Evolutionary conservation across 2,113 vertebrate genomes (phyloP).

Genomic region (Nothoprocta pentlandii): DNA sequence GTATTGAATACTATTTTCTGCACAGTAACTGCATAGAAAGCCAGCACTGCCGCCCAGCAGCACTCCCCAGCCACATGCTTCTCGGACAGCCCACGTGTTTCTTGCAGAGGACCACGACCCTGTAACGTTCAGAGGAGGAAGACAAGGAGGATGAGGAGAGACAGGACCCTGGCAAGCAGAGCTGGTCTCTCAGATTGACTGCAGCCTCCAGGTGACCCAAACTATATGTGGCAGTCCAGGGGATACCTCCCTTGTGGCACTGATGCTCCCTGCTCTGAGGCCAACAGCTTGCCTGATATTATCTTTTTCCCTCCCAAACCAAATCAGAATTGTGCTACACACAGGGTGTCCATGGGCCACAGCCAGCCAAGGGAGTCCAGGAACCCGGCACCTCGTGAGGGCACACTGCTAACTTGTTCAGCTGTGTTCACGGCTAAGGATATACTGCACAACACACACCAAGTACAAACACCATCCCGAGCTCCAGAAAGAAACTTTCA

Average conservation of each 20-base stretch:
- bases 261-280: background rate
- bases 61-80: background rate
- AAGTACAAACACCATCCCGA: background rate
- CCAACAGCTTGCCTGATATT: rapidly evolving
- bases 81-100: background rate
- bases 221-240: rapidly evolving
- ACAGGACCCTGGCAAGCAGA: background rate
- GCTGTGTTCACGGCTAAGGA: background rate
- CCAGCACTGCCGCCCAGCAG: background rate
- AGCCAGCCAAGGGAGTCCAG: background rate
- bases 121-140: background rate
- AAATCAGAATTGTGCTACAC: no score
- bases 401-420: background rate
- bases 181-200: background rate
- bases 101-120: background rate
- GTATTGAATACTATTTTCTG: constrained; percentile 18
- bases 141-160: background rate
- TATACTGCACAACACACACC: background rate
- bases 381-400: background rate
- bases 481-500: background rate
- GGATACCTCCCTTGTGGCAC: background rate
- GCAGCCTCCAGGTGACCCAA: no score
- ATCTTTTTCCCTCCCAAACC: background rate
- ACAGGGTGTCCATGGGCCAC: rapidly evolving
- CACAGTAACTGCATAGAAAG: background rate